phyloP scores from a whole-genome alignment of 2,113 vertebrate species.

The Tringa solitaria region DNA sequence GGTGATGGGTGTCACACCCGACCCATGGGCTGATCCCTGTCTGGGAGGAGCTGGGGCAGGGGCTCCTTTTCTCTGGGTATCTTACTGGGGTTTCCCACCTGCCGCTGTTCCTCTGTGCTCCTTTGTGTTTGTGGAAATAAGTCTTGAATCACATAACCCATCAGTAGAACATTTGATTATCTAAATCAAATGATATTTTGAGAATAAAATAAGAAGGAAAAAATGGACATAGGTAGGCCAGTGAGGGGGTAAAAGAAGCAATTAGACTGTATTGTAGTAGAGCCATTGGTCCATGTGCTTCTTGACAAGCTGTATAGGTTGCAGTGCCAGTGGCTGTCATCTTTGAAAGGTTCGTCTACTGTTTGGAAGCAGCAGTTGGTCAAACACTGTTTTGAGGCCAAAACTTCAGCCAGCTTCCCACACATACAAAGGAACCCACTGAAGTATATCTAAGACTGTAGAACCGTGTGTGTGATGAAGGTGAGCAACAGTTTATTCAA shows the following conservation, averaged over 20 bases:
- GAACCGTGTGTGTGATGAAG: not conserved
- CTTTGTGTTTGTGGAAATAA: not conserved
- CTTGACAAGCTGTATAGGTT: not conserved
- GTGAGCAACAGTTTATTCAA: not conserved
- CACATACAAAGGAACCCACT: not conserved
- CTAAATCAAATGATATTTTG: not conserved
- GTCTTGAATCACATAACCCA: not conserved
- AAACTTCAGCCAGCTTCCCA: not conserved
- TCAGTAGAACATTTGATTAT: not conserved
- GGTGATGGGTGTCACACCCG: not conserved
- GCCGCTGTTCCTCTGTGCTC: not conserved
- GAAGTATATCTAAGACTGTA: fast-evolving
- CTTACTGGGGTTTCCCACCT: not conserved
- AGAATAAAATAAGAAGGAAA: not conserved
- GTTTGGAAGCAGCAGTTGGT: not conserved
- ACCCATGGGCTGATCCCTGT: not conserved
- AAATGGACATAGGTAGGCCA: not conserved
- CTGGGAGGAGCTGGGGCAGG: not conserved
- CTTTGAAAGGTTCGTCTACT: not conserved
- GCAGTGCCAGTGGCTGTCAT: not conserved
- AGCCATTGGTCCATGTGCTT: not conserved
- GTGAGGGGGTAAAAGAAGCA: not conserved
- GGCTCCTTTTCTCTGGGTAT: not conserved
- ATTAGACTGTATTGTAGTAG: not conserved
- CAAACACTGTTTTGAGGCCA: not conserved